Percentiles rank a stretch among this genome's conserved stretches.
phyloP scores from a whole-genome alignment of 2,113 vertebrate genomes.

The Anser brachyrhynchus region DNA sequence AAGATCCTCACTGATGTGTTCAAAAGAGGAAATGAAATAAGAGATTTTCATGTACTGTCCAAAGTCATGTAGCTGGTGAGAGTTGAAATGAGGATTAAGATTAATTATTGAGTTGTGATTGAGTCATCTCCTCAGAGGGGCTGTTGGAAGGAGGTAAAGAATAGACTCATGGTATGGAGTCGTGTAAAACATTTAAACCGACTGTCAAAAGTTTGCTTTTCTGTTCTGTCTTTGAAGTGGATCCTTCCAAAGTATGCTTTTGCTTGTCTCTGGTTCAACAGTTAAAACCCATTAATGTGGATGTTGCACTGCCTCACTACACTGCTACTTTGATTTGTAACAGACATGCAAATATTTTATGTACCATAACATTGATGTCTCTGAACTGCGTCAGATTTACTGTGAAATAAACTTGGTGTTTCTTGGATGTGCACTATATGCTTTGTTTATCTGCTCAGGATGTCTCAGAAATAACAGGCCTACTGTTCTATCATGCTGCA shows the following conservation, averaged over 20 bases:
- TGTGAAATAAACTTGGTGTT: neutral
- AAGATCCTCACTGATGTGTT: neutral
- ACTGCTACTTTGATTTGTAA: neutral
- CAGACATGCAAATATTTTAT: neutral
- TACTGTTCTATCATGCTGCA: neutral
- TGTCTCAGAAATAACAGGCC: neutral
- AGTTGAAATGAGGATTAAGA: neutral
- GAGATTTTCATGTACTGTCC: neutral
- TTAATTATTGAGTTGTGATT: neutral
- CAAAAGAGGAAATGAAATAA: neutral
- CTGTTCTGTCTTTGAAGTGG: neutral
- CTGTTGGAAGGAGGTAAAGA: neutral
- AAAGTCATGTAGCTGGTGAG: neutral
- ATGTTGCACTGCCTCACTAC: neutral
- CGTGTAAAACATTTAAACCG: neutral
- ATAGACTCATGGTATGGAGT: neutral
- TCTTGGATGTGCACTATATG: neutral
- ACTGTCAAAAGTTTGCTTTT: neutral
- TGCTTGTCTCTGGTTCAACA: neutral
- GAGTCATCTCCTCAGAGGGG: neutral
- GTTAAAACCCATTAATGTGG: neutral
- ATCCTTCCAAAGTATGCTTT: neutral
- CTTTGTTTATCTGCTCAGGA: neutral
- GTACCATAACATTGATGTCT: accelerated
- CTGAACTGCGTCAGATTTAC: neutral